Conservation (phyloP, 2,113 vertebrate genomes). For the Psilopsiagon aurifrons region DNA sequence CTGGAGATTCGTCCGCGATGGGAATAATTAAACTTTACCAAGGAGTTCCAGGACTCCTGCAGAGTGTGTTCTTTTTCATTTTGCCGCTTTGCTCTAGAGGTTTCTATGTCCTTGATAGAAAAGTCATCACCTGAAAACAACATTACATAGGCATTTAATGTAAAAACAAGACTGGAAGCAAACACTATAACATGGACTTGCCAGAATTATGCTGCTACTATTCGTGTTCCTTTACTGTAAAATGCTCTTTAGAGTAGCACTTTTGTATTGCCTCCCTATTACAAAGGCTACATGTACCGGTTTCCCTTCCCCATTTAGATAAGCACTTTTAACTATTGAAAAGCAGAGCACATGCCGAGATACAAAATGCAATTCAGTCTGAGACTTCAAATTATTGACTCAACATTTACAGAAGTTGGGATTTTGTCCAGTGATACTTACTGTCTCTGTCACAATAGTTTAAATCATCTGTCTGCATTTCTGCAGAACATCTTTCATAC, state of each 20-base stretch:
- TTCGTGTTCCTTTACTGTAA: rapidly evolving
- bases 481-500: not conserved
- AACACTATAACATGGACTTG: not conserved
- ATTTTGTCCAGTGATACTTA: not conserved
- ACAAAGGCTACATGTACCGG: not conserved
- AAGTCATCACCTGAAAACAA: slow-evolving; percentile 68
- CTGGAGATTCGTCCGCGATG: slow-evolving; percentile 92
- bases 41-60: slow-evolving; percentile 90
- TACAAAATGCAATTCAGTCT: not conserved
- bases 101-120: not conserved
- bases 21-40: slow-evolving; percentile 88
- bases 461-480: not conserved
- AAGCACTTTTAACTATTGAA: not conserved
- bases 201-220: not conserved
- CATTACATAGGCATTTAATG: not conserved
- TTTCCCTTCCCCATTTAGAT: not conserved
- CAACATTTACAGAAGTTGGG: not conserved
- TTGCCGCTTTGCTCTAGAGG: slow-evolving; percentile 58
- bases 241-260: not conserved
- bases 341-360: not conserved
- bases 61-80: slow-evolving; percentile 84
- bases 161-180: not conserved
- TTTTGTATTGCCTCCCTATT: not conserved
- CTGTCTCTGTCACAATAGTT: not conserved
- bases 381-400: not conserved